Base-by-base conservation (phyloP, 2,113 vertebrate species). In the Neotragus pygmaeus region DNA sequence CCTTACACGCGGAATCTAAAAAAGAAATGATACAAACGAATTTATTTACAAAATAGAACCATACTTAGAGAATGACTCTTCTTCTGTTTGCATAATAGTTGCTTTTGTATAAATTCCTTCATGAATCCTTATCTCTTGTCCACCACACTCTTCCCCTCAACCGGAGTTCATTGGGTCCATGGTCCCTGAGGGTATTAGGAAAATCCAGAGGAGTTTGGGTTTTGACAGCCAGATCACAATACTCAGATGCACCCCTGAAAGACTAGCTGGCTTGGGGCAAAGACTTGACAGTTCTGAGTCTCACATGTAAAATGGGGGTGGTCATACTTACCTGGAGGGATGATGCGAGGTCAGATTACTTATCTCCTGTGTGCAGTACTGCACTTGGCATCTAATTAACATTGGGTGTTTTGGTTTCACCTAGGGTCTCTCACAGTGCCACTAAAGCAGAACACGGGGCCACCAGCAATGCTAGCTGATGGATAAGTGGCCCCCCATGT, bases 401-500 rank as follows among this genome's bases (percentile, higher is more conserved):
- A 6, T 2, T 8, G 7, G 27, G 10, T 36, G 25, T 14, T 62
- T 43, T 45, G 36, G 1, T 87, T 58, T 78, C n/a, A 36, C 49
- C 78, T n/a, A 49, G 28, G 12, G 15, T 5, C 27, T 82, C 51
- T 73, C 45, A 19, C 17, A 36, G 70, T 6, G 6, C 16, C 45
- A 28, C 28, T 36, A 66, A 55, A 45, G 51, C 83, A 77, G 10
- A 43, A 27, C 0, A 6, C 0, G 0, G n/a, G n/a, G n/a, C 10
- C 19, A 39, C 39, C 39, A 77, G 73, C 23, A 28, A 28, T 28
- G 43, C 4, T 3, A 39, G 19, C 10, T 70, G n/a, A 8, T 3
- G 60, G 81, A 21, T 28, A 6, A 19, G n/a, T 16, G 47, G 49
- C 6, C 12, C 7, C 23, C 1, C 1, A 0, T 2, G 0, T 3